Evolutionary conservation across 1,140 invertebrate genomes (phyloP), one percentile per base, ranked within the genome.

Genomic region (Maniola jurtina): DNA sequence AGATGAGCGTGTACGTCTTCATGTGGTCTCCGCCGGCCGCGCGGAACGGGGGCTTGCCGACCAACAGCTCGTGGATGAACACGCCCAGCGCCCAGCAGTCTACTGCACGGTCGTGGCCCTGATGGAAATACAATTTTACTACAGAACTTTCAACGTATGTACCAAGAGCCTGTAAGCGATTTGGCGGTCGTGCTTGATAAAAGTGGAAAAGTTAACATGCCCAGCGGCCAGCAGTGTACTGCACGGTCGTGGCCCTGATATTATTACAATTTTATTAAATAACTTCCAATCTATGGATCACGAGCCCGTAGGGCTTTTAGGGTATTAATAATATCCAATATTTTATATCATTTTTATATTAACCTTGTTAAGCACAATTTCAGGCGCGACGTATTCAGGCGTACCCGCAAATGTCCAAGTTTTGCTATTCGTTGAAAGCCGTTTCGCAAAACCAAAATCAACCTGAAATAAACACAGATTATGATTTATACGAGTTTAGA

Each of bases 381-480:
- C 98, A 0, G 98, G 98, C 4, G 98, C 96, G 10, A 96, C 95
- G 74, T 97, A 97, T 82, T 97, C 96, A 0, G 97, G 97, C 2
- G 97, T 99, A 2, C 98, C 98, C 76, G 98, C 99, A 91, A 99
- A 99, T 2, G 98, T 99, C 94, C 97, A 99, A 0, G 98, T 99
- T 89, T 98, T 98, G 48, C 94, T 92, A 66, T 95, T 93, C 2
- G 92, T 84, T 3, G 94, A 93, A 48, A 99, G 92, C 71, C 95
- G 93, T 91, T 99, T 99, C 8, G 98, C 97, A 86, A 99, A 99
- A n/a, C 98, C 98, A 92, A 99, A 99, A 91, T 99, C 98, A 33
- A 98, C 97, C 96, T 68, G 48, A 0, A 47, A 61, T 60, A 50
- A 34, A 55, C 11, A 50, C 60, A 66, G 25, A 8, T 25, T 38